These are phyloP conservation scores for Pitangus sulphuratus DNA, from an alignment of 2,797 vertebrate species.

Conservation along the genomic window DNA sequence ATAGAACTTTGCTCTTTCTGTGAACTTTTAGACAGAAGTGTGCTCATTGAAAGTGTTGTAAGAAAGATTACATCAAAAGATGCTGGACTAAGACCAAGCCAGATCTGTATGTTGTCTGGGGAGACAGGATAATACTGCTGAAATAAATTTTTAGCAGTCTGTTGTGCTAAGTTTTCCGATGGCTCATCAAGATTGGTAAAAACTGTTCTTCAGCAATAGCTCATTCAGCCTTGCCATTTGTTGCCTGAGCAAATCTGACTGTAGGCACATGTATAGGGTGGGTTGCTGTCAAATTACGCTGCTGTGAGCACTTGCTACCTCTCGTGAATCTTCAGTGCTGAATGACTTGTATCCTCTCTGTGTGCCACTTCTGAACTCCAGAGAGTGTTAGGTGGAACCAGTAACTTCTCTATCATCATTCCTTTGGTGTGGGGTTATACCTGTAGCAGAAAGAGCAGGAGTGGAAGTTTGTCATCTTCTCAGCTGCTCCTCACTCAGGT, in stretches of 20 bases:
- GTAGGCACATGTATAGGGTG: background rate
- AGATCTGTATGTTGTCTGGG: background rate
- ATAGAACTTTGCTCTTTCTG: background rate
- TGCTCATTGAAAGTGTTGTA: background rate
- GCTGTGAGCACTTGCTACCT: background rate
- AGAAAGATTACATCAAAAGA: background rate
- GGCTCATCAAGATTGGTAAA: background rate
- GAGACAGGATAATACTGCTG: background rate
- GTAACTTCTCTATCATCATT: background rate
- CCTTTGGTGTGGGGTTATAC: background rate
- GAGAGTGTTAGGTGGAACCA: background rate
- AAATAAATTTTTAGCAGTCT: background rate
- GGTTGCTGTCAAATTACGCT: background rate
- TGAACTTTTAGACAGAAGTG: background rate
- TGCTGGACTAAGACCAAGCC: background rate
- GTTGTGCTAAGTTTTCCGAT: background rate
- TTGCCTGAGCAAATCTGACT: background rate
- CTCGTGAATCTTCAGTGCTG: background rate
- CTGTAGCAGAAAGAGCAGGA: background rate
- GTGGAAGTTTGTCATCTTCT: background rate
- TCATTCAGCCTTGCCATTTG: background rate
- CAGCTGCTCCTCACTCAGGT: background rate
- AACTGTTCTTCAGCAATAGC: background rate
- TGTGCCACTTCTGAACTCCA: background rate
- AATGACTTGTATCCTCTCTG: background rate